These are phyloP conservation scores for Carapus acus DNA, from an alignment of 2,797 vertebrate genomes.

Conservation along the genomic window DNA sequence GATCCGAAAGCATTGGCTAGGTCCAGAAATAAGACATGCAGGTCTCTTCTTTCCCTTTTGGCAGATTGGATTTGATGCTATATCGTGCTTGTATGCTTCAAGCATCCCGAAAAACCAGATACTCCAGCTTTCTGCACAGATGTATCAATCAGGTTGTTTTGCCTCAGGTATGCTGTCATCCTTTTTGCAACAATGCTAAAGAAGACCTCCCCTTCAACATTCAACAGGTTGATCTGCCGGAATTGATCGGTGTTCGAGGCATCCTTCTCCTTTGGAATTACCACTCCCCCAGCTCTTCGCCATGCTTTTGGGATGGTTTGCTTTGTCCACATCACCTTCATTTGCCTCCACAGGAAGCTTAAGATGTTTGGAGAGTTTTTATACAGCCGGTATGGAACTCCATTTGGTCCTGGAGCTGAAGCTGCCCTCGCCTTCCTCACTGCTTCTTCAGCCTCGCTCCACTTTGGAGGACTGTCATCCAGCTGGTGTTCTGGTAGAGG, in stretches of 20 bases:
- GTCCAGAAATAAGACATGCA: background rate
- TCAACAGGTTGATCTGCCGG: background rate
- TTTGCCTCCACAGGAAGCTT: too few species aligned
- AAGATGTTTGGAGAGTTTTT: too few species aligned
- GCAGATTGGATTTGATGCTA: background rate
- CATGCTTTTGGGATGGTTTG: background rate
- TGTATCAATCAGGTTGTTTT: background rate
- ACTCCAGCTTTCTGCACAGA: background rate
- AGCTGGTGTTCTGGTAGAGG: background rate
- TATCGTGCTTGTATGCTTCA: conserved; percentile 1
- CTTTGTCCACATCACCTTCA: too few species aligned
- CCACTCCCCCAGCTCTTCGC: too few species aligned
- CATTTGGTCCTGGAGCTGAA: too few species aligned
- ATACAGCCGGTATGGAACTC: too few species aligned
- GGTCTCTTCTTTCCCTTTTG: conserved; percentile 1
- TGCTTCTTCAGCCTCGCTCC: conserved; percentile 10
- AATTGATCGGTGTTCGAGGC: background rate
- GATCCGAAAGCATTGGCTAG: conserved; percentile 3
- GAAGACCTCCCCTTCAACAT: conserved; percentile 4
- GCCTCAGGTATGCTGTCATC: background rate
- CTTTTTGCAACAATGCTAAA: background rate
- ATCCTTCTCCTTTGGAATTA: background rate
- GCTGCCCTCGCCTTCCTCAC: background rate
- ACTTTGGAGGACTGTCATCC: conserved; percentile 10
- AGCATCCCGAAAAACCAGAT: background rate